A percentile compares a stretch with the other conserved stretches of the same genome.
phyloP scores from a whole-genome alignment of 37 sponge, comb jelly and placozoan genomes.

The Cladorhizidae sp. region DNA sequence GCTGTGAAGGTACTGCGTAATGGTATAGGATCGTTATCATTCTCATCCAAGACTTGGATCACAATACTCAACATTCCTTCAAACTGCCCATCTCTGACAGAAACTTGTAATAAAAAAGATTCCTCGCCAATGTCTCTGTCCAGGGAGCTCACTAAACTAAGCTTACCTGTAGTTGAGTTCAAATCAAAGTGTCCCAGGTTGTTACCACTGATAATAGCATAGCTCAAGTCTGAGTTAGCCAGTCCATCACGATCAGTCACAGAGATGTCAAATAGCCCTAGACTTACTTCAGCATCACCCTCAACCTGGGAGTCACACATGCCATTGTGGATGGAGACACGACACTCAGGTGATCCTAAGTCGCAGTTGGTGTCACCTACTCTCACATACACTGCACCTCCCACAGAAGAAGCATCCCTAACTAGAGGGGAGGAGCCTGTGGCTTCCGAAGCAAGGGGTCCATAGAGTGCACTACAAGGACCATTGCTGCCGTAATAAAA shows the following conservation, averaged over 20 bases:
- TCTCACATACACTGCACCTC: constrained; percentile 53
- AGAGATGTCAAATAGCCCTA: constrained; percentile 28
- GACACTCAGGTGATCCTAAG: constrained; percentile 21
- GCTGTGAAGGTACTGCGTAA: constrained; percentile 5
- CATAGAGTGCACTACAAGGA: constrained; percentile 59
- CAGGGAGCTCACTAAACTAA: constrained; percentile 31
- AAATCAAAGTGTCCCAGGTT: constrained; percentile 27
- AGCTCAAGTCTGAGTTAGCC: constrained; percentile 24
- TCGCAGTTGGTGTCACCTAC: constrained; percentile 43
- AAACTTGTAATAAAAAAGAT: constrained; percentile 27
- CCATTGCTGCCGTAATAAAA: constrained; percentile 61
- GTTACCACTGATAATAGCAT: constrained; percentile 44
- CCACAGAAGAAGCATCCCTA: constrained; percentile 68
- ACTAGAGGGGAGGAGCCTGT: constrained; percentile 10
- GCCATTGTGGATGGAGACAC: background rate
- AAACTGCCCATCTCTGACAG: constrained; percentile 49
- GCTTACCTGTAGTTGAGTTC: constrained; percentile 30
- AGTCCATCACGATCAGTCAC: constrained; percentile 62
- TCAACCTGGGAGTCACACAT: constrained; percentile 56
- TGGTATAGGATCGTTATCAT: constrained; percentile 62
- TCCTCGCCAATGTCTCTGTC: constrained; percentile 41
- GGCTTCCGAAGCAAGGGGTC: constrained; percentile 38
- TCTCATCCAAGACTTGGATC: constrained; percentile 41
- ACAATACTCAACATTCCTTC: constrained; percentile 14
- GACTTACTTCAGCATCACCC: constrained; percentile 22